These are phyloP conservation scores for Eurois occulta DNA, from an alignment of 2,888 invertebrate species.

Conservation along the genomic window DNA sequence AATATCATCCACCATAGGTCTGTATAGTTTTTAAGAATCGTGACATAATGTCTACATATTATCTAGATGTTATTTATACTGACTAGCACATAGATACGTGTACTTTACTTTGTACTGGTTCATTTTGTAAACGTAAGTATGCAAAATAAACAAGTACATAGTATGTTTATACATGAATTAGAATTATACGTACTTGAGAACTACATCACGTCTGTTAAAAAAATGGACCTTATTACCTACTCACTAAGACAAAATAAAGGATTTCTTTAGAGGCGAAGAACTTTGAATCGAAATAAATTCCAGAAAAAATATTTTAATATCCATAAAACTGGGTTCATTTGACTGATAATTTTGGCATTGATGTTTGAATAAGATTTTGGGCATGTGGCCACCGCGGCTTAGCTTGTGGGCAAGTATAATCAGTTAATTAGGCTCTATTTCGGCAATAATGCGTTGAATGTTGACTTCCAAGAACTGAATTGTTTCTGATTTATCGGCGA, in stretches of 20 bases:
- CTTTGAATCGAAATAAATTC: background rate
- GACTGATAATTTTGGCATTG: background rate
- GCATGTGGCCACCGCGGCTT: background rate
- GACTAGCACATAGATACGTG: background rate
- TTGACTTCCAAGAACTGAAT: too few relatives aligned
- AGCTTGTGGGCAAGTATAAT: too few relatives aligned
- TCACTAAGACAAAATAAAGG: background rate
- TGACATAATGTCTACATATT: background rate
- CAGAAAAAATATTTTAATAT: background rate
- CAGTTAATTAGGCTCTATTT: too few relatives aligned
- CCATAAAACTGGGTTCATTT: background rate
- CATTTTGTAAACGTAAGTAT: background rate
- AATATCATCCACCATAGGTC: background rate
- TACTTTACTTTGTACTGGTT: background rate
- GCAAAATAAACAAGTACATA: background rate
- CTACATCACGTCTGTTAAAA: background rate
- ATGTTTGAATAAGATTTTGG: background rate
- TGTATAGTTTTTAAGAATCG: constrained; percentile 7
- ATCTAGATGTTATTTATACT: background rate
- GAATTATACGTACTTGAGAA: constrained; percentile 10
- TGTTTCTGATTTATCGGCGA: too few relatives aligned
- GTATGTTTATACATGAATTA: background rate
- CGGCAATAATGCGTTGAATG: too few relatives aligned
- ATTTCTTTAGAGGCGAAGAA: background rate
- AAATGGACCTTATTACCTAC: background rate